phyloP scores from a whole-genome alignment of 2,888 invertebrate species.

The Sesia apiformis region DNA sequence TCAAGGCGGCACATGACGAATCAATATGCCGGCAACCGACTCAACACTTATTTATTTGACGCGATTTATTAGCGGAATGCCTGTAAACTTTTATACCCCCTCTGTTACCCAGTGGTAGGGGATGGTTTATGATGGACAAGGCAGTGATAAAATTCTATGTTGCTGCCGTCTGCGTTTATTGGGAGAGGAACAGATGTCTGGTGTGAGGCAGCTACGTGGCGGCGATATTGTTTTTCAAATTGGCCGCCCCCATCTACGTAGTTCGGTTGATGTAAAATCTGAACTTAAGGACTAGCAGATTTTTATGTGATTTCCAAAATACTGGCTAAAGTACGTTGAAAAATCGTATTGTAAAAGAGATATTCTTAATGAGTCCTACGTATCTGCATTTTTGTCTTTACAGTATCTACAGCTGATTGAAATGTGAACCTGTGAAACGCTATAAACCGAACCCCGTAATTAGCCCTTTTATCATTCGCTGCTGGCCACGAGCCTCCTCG shows the following conservation, averaged over 20 bases:
- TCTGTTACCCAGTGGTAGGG: slow-evolving; percentile 36
- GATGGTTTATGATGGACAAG: slow-evolving; percentile 66
- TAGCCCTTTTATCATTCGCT: no score
- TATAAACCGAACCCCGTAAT: no score
- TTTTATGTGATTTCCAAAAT: no score
- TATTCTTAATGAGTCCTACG: no score
- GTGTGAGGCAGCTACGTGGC: slow-evolving; percentile 7
- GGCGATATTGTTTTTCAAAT: slow-evolving; percentile 3
- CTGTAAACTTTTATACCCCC: slow-evolving; percentile 69
- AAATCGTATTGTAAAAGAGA: no score
- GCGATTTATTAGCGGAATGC: slow-evolving; percentile 73
- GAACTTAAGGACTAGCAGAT: no score
- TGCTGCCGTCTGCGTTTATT: slow-evolving; percentile 56
- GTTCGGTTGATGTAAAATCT: no score
- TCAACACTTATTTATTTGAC: slow-evolving; percentile 75
- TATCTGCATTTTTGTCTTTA: no score
- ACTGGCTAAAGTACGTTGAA: no score
- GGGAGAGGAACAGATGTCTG: slow-evolving; percentile 56
- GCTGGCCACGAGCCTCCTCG: no score
- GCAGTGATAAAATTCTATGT: slow-evolving; percentile 65
- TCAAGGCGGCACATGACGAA: slow-evolving; percentile 73
- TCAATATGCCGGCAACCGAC: slow-evolving; percentile 74
- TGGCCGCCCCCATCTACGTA: background rate
- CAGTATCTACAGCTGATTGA: no score
- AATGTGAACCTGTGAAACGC: no score